Base-by-base conservation (phyloP, 2,797 vertebrate species). In the Nyctibius grandis region DNA sequence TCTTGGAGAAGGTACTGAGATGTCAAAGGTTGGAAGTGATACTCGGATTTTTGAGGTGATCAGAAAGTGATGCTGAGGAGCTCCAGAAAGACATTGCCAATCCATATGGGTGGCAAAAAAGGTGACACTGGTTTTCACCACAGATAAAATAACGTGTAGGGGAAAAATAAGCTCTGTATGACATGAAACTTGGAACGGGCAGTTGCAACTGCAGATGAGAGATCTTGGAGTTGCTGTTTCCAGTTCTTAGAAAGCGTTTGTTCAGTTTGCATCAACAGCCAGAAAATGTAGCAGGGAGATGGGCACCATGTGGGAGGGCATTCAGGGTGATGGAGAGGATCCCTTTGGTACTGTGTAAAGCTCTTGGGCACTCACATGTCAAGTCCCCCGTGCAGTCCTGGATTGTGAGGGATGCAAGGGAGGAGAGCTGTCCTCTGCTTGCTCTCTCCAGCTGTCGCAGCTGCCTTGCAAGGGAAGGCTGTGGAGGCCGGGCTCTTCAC, bases 341-440 rank as follows among this genome's bases (percentile, higher is more conserved):
- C 22, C 13, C 19, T n/a, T 28, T 40, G n/a, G 28, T 8, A 11
- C 38, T 45, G 28, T n/a, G 15, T 25, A 31, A 45, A 80, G 48
- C 56, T 60, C 36, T 64, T 18, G 23, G 13, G 20, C 25, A 18
- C 26, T 15, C 9, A 3, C 0, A 0, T 40, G 59, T 22, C 1
- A 2, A 34, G 31, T 34, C 11, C 15, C 2, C 34, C 20, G 45
- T 65, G 11, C 18, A 31, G 9, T 38, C 40, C 40, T 42, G 28
- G 19, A 42, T 28, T 48, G 34, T 16, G 75, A 42, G n/a, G 65
- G 18, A 8, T 50, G 12, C 3, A 3, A 33, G 28, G 73, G 23
- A 40, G 12, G 44, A 38, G 38, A 65, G 9, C 38, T 42, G 65
- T 40, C 11, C 17, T 40, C 48, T 48, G 42, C 57, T 31, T 2